phyloP scores from a whole-genome alignment of 2,797 vertebrate species.

The Anas bahamensis region DNA sequence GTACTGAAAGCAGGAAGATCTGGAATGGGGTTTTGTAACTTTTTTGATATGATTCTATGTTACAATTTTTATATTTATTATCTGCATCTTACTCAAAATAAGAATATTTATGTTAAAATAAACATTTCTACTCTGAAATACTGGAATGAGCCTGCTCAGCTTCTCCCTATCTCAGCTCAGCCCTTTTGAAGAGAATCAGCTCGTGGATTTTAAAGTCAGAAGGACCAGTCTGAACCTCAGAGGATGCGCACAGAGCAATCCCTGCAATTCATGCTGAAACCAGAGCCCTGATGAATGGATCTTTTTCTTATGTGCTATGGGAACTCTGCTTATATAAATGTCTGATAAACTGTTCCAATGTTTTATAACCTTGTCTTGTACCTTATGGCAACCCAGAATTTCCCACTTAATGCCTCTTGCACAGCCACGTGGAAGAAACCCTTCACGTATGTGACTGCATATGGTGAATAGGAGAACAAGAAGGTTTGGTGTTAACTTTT shows the following conservation, averaged over 20 bases:
- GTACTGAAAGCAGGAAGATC: slow-evolving; percentile 15
- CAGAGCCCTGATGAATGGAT: neutral
- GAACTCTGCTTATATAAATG: neutral
- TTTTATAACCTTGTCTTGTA: neutral
- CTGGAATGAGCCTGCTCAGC: slow-evolving; percentile 2
- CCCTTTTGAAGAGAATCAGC: neutral
- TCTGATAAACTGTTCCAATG: neutral
- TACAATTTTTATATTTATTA: slow-evolving; percentile 6
- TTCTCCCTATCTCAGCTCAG: neutral
- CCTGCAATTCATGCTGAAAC: neutral
- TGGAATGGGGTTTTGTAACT: slow-evolving; percentile 3
- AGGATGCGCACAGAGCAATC: neutral
- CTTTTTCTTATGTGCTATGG: neutral
- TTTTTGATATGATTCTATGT: neutral
- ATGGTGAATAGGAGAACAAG: neutral
- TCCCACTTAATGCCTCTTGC: neutral
- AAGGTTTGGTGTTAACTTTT: neutral
- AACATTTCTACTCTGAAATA: slow-evolving; percentile 1
- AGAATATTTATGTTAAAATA: slow-evolving; percentile 40
- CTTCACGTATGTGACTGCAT: neutral
- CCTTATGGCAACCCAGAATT: neutral
- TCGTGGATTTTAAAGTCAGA: neutral
- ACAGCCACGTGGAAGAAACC: neutral
- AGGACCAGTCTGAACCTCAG: neutral
- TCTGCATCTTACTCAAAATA: neutral